These are phyloP conservation scores for Percopsis omiscomaycus DNA, from an alignment of 2,797 vertebrate genomes.

Conservation along the genomic window DNA sequence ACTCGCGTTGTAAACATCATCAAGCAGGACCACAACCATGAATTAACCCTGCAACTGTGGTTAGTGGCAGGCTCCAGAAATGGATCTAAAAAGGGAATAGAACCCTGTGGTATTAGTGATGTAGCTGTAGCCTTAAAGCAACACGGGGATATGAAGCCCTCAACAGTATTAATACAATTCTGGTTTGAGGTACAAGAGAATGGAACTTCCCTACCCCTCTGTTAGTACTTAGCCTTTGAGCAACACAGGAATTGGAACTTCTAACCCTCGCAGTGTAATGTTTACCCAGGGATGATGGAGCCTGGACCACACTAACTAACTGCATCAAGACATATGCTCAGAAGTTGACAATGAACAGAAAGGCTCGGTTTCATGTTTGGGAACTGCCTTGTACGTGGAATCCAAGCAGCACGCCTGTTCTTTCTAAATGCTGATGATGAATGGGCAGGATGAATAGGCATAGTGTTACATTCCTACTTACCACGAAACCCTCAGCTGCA, in stretches of 20 bases:
- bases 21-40: too few species aligned
- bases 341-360: conserved; percentile 36
- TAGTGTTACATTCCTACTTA: conserved; percentile 53
- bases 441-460: conserved; percentile 60
- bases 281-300: conserved; percentile 3
- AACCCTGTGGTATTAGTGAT: too few species aligned
- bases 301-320: conserved; percentile 22
- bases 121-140: too few species aligned
- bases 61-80: too few species aligned
- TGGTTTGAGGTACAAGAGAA: neutral
- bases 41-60: too few species aligned
- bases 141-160: too few species aligned
- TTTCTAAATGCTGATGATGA: conserved; percentile 64
- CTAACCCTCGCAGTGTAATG: neutral
- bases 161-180: too few species aligned
- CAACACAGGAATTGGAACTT: conserved; percentile 10
- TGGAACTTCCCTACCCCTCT: conserved; percentile 3
- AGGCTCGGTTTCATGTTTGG: conserved; percentile 55
- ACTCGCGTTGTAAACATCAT: too few species aligned
- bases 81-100: too few species aligned
- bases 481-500: conserved; percentile 32
- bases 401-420: conserved; percentile 60
- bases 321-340: conserved; percentile 30
- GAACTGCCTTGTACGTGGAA: conserved; percentile 42
- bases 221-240: conserved; percentile 5